Percentiles rank a stretch among this genome's conserved stretches.
phyloP scores from a whole-genome alignment of 1,140 invertebrate genomes.

The Phortica variegata region DNA sequence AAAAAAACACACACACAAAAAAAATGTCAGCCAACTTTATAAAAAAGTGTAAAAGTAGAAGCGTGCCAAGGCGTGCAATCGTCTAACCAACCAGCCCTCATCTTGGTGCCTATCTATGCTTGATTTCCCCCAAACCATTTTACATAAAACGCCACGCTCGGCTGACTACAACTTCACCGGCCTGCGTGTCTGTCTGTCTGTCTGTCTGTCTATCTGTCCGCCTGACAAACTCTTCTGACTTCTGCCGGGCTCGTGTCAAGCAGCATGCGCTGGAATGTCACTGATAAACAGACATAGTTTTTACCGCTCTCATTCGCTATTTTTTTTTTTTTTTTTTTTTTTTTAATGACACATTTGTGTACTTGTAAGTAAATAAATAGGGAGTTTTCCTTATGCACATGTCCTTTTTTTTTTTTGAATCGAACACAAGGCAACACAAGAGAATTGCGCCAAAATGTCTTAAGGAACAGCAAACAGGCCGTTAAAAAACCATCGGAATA shows the following conservation, averaged over 20 bases:
- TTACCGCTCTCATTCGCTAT: too few species aligned
- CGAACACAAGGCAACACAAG: slow-evolving; percentile 15
- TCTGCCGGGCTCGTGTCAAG: slow-evolving; percentile 40
- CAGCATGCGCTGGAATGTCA: slow-evolving; percentile 28
- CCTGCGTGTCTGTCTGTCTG: too few species aligned
- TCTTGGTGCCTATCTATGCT: slow-evolving; percentile 11
- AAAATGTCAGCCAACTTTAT: too few species aligned
- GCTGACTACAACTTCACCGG: too few species aligned
- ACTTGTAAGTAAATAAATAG: too few species aligned
- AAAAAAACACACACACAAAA: too few species aligned
- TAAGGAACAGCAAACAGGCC: slow-evolving; percentile 1
- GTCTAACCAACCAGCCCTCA: slow-evolving; percentile 30
- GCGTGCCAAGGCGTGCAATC: slow-evolving; percentile 1
- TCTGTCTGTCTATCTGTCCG: too few species aligned
- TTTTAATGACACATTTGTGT: slow-evolving; percentile 21
- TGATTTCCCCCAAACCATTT: slow-evolving; percentile 27
- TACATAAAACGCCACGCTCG: too few species aligned
- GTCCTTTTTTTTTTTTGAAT: slow-evolving; percentile 38
- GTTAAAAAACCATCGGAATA: too few species aligned
- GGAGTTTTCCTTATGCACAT: slow-evolving; percentile 25
- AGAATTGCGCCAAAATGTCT: slow-evolving; percentile 50
- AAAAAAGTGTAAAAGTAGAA: too few species aligned
- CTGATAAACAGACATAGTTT: not conserved
- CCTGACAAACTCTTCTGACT: too few species aligned
- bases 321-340: too few species aligned